Conservation (phyloP, 2,888 invertebrate species). For the Eupithecia vulgata region DNA sequence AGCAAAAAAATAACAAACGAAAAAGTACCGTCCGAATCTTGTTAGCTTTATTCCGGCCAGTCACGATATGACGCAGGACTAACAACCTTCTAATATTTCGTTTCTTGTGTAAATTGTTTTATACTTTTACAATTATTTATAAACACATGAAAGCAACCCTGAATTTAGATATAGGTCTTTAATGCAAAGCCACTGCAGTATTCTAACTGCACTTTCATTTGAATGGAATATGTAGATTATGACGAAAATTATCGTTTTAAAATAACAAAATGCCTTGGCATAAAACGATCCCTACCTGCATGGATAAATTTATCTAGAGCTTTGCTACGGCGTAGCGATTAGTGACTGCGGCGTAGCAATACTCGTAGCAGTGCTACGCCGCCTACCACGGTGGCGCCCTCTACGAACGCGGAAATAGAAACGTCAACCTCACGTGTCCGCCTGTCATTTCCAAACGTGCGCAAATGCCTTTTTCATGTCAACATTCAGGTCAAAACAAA, state of each 20-base stretch:
- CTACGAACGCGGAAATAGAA: slow-evolving; percentile 47
- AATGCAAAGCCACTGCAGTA: neutral
- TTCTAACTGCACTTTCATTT: neutral
- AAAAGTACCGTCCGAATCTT: slow-evolving; percentile 48
- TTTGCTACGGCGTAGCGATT: slow-evolving; percentile 20
- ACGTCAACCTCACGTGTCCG: slow-evolving; percentile 51
- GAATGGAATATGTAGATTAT: neutral
- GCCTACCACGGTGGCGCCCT: slow-evolving; percentile 19
- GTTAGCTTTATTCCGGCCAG: slow-evolving; percentile 45
- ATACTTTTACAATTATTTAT: neutral
- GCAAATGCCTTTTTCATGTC: slow-evolving; percentile 51
- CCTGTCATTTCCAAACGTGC: slow-evolving; percentile 48
- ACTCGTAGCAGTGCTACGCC: slow-evolving; percentile 16
- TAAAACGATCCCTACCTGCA: neutral
- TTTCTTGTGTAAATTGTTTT: slow-evolving; percentile 6
- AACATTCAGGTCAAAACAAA: slow-evolving; percentile 43
- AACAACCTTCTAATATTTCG: slow-evolving; percentile 35
- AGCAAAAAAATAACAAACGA: slow-evolving; percentile 46
- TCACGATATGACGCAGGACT: slow-evolving; percentile 46
- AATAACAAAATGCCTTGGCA: neutral
- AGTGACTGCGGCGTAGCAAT: slow-evolving; percentile 14
- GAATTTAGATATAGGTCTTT: neutral
- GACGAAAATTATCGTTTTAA: neutral
- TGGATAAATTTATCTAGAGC: neutral
- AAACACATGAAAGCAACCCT: neutral